Percentiles rank a stretch among this genome's conserved stretches.
Evolutionary conservation across 2,797 vertebrate genomes (phyloP).

Genomic region (Streptopelia turtur): DNA sequence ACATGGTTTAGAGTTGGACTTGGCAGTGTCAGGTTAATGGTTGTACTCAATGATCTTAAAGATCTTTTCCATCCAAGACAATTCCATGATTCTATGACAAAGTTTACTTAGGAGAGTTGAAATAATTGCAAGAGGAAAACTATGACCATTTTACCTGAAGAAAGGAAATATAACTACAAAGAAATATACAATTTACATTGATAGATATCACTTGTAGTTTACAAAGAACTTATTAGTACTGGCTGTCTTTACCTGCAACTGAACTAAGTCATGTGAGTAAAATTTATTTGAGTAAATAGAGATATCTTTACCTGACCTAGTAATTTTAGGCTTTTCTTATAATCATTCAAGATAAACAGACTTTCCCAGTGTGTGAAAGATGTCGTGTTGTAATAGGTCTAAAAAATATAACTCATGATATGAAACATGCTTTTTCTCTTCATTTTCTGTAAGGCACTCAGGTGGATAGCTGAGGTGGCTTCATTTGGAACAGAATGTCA

Average conservation of each 20-base stretch:
- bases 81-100: background rate
- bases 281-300: background rate
- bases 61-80: too few relatives aligned
- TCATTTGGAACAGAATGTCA: background rate
- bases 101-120: background rate
- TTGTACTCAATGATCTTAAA: too few relatives aligned
- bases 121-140: background rate
- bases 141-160: background rate
- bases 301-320: background rate
- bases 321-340: background rate
- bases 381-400: background rate
- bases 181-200: background rate
- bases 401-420: background rate
- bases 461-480: background rate
- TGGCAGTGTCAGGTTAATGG: too few relatives aligned
- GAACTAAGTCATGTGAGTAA: background rate
- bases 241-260: background rate
- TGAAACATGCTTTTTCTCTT: background rate
- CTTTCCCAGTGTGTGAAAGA: background rate
- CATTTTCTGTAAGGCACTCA: background rate
- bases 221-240: background rate
- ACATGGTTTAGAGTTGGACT: too few relatives aligned
- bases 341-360: background rate
- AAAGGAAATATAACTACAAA: background rate
- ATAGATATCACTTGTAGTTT: background rate